These are phyloP conservation scores for Scytalopus superciliaris DNA, from an alignment of 2,113 vertebrate species.

Conservation along the genomic window DNA sequence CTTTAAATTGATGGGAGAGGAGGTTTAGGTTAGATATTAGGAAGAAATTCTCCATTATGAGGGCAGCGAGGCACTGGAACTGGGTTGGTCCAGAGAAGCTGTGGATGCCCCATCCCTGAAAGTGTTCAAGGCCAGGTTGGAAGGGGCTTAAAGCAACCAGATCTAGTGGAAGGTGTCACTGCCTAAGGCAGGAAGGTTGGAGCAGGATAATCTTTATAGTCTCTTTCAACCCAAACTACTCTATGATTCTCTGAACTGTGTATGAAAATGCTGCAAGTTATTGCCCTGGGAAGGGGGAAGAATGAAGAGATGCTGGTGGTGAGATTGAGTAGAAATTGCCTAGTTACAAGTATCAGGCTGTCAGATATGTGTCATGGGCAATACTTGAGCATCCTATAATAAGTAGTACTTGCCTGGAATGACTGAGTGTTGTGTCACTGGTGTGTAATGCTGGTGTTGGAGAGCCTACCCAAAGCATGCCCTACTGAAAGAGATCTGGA, in stretches of 20 bases:
- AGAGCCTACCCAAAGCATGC: not conserved
- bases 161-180: not conserved
- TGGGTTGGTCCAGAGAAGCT: not conserved
- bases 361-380: not conserved
- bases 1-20: not conserved
- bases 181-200: not conserved
- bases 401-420: not conserved
- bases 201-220: not conserved
- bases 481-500: conserved; percentile 1
- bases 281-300: too few relatives aligned
- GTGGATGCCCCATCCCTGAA: not conserved
- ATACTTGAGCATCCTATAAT: not conserved
- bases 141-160: not conserved
- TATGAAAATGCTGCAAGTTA: not conserved
- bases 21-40: not conserved
- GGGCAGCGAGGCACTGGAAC: too few relatives aligned
- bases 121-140: not conserved
- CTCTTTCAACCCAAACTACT: not conserved
- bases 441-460: not conserved
- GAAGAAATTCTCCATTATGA: not conserved
- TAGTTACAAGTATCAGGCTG: not conserved
- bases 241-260: not conserved
- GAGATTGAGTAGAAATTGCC: not conserved
- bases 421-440: not conserved
- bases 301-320: not conserved